phyloP scores from a whole-genome alignment of 2,888 invertebrate genomes.

The Nesidiocoris tenuis region DNA sequence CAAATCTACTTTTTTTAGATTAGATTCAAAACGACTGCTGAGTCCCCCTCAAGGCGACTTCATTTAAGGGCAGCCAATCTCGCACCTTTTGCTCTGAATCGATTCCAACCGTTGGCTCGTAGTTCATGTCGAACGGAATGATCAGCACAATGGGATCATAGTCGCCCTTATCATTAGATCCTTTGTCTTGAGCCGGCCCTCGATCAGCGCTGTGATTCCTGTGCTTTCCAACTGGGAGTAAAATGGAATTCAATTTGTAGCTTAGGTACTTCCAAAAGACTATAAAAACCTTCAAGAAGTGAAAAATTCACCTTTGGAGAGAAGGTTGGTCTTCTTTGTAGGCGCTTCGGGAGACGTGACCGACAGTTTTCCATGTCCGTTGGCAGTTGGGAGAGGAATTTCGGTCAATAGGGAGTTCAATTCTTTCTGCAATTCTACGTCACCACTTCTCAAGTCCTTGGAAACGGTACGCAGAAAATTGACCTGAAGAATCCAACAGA shows the following conservation, averaged over 20 bases:
- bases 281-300: background rate
- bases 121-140: slow-evolving; percentile 64
- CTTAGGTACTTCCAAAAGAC: background rate
- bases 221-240: slow-evolving; percentile 41
- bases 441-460: slow-evolving; percentile 50
- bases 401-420: slow-evolving; percentile 54
- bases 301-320: slow-evolving; percentile 55
- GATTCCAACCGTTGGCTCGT: slow-evolving; percentile 64
- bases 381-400: slow-evolving; percentile 52
- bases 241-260: too few species aligned
- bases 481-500: slow-evolving; percentile 54
- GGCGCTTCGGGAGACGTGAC: slow-evolving; percentile 52
- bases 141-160: slow-evolving; percentile 61
- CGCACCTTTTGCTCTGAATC: slow-evolving; percentile 62
- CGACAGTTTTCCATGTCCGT: slow-evolving; percentile 50
- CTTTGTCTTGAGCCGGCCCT: slow-evolving; percentile 34
- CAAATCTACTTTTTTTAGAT: too few species aligned
- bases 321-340: slow-evolving; percentile 54
- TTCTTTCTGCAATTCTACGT: slow-evolving; percentile 53
- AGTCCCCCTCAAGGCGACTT: too few species aligned
- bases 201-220: slow-evolving; percentile 26
- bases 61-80: too few species aligned
- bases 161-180: slow-evolving; percentile 47
- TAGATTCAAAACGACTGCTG: too few species aligned
- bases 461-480: slow-evolving; percentile 54